Conservation (phyloP, 1,140 invertebrate species). For the Aphis craccivora region DNA sequence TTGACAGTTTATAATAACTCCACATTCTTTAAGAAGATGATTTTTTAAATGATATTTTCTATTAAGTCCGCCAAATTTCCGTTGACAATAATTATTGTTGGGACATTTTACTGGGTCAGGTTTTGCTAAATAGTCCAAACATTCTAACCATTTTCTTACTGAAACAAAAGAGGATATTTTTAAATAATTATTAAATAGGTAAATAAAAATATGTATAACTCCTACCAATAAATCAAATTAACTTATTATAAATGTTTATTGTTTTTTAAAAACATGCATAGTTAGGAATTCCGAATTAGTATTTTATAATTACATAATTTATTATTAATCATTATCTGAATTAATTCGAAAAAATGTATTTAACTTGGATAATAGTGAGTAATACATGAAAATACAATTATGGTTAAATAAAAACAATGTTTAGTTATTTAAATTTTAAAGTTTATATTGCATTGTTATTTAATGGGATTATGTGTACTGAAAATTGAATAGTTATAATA, state of each 20-base stretch:
- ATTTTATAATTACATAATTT: too few relatives aligned
- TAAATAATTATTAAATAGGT: neutral
- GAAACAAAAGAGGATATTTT: neutral
- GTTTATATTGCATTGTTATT: neutral
- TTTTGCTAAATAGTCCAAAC: neutral
- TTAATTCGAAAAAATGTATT: neutral
- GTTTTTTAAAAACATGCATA: neutral
- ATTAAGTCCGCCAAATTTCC: conserved; percentile 59
- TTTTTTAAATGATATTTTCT: conserved; percentile 65
- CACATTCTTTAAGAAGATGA: conserved; percentile 66
- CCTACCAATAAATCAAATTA: neutral
- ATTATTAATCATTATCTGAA: neutral
- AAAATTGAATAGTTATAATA: neutral
- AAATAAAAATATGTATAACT: neutral
- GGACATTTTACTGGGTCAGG: conserved; percentile 27
- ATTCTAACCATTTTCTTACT: neutral
- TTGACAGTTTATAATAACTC: conserved; percentile 62
- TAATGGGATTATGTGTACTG: neutral
- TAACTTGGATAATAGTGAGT: neutral
- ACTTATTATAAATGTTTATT: neutral
- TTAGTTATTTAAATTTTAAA: neutral
- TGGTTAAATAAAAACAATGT: neutral
- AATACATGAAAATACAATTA: neutral
- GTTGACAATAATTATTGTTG: conserved; percentile 59
- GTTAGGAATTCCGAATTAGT: neutral